Conservation (phyloP, 1,140 invertebrate genomes). For the Arion vulgaris region DNA sequence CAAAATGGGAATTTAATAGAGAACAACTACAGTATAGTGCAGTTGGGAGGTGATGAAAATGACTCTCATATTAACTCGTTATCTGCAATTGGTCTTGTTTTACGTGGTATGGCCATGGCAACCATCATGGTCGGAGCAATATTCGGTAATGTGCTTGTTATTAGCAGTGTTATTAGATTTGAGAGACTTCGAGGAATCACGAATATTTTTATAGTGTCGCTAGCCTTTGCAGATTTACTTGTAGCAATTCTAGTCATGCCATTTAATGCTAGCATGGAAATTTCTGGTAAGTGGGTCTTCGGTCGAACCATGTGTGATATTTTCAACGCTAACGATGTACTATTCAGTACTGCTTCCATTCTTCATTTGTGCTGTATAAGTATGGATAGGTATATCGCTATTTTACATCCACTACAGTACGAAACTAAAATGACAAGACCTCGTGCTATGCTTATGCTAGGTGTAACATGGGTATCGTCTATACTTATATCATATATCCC, state of each 20-base stretch:
- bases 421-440: constrained; percentile 66
- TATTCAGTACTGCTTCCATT: constrained; percentile 95
- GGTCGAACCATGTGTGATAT: constrained; percentile 90
- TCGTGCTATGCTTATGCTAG: constrained; percentile 68
- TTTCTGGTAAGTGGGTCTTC: constrained; percentile 84
- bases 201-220: constrained; percentile 94
- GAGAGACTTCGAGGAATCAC: constrained; percentile 87
- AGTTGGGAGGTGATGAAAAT: constrained; percentile 1
- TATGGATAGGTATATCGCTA: constrained; percentile 82
- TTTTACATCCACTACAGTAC: constrained; percentile 72
- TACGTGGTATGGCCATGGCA: constrained; percentile 63
- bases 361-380: constrained; percentile 95
- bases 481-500: constrained; percentile 72
- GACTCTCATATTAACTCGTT: constrained; percentile 16
- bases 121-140: constrained; percentile 87
- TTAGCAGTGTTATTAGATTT: constrained; percentile 75
- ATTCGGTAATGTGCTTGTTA: constrained; percentile 79
- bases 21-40: background rate
- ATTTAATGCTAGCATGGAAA: constrained; percentile 86
- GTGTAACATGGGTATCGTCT: constrained; percentile 68
- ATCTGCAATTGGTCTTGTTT: constrained; percentile 43
- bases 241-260: constrained; percentile 89
- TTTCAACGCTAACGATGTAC: constrained; percentile 95
- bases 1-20: background rate
- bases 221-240: constrained; percentile 90